Conservation (phyloP, 2,888 invertebrate genomes). For the Doris montereyensis region DNA sequence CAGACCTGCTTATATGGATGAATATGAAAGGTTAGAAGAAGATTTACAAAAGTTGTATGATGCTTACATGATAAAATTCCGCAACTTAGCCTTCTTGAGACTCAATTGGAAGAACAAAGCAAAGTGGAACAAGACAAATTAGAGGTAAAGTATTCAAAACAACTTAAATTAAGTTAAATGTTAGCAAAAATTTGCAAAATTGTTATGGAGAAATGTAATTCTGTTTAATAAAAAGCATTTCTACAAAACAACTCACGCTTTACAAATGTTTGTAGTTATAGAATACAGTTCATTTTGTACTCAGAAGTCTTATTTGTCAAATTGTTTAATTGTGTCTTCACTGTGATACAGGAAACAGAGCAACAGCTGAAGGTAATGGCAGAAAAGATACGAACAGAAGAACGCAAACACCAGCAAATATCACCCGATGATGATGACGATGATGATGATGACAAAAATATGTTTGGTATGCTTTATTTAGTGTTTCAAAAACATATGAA, state of each 20-base stretch:
- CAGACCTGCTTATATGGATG: conserved; percentile 96
- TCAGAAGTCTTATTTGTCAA: too few species aligned
- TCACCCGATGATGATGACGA: conserved; percentile 53
- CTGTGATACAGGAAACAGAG: conserved; percentile 76
- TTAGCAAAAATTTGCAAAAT: too few species aligned
- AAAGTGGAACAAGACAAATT: conserved; percentile 84
- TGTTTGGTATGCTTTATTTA: conserved; percentile 48
- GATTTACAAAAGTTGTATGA: conserved; percentile 89
- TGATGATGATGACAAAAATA: conserved; percentile 45
- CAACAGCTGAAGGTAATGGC: conserved; percentile 76
- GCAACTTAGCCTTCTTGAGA: conserved; percentile 92
- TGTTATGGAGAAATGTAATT: too few species aligned
- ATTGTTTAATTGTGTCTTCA: too few species aligned
- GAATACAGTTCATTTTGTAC: too few species aligned
- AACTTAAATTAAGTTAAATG: too few species aligned
- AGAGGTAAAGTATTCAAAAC: too few species aligned
- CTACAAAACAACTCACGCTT: too few species aligned
- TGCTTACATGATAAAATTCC: conserved; percentile 88
- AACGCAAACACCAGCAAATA: conserved; percentile 64
- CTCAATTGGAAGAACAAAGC: conserved; percentile 87
- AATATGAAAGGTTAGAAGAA: conserved; percentile 89
- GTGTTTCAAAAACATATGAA: too few species aligned
- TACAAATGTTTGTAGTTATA: too few species aligned
- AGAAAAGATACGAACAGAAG: conserved; percentile 77
- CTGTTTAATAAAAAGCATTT: too few species aligned